Evolutionary conservation across 2,113 vertebrate genomes (phyloP).

Genomic region (Camarhynchus parvulus): DNA sequence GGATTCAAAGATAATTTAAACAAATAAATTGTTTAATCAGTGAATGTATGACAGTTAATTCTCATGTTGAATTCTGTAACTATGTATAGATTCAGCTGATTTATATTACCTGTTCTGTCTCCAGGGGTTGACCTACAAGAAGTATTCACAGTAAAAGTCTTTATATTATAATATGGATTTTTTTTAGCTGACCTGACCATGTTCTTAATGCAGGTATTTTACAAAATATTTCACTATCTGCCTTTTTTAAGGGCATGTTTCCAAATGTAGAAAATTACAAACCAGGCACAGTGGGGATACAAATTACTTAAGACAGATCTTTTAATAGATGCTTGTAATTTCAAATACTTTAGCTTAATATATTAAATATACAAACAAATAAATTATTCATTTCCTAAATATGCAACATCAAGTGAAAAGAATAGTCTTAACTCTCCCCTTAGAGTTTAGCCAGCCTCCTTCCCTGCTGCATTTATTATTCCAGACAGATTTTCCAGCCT

Average conservation of each 20-base stretch:
- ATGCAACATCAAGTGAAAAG: not conserved
- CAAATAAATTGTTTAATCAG: not conserved
- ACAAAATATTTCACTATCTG: not conserved
- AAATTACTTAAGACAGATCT: not conserved
- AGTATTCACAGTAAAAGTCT: not conserved
- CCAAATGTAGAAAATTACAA: not conserved
- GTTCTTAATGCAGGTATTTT: not conserved
- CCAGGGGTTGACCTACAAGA: not conserved
- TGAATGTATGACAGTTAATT: not conserved
- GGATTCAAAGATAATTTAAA: conserved; percentile 6
- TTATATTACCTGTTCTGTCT: not conserved
- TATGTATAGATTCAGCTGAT: not conserved
- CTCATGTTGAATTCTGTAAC: not conserved
- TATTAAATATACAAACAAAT: not conserved
- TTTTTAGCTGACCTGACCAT: not conserved
- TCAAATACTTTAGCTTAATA: not conserved
- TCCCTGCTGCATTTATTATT: not conserved
- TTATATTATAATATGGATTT: not conserved
- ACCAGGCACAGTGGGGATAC: not conserved
- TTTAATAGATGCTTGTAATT: not conserved
- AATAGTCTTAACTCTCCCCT: not conserved
- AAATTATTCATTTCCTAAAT: not conserved
- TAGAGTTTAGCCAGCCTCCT: not conserved
- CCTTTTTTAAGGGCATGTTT: not conserved
- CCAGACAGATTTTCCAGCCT: not conserved